Conservation (phyloP, 2,797 vertebrate genomes). For the Karalla daura region DNA sequence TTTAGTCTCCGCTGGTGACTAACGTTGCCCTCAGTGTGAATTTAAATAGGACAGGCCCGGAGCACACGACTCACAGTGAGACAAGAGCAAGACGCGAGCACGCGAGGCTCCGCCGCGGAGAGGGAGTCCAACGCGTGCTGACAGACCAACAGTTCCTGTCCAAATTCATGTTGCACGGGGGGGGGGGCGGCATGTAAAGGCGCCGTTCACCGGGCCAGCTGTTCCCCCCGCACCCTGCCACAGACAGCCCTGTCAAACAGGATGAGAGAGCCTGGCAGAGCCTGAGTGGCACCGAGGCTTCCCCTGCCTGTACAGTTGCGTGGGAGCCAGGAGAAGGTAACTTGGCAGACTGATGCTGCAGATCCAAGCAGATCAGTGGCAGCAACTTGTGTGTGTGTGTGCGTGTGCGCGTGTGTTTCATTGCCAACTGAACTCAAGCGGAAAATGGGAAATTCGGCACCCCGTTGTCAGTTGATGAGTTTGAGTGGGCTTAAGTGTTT, state of each 20-base stretch:
- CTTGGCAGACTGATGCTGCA: background rate
- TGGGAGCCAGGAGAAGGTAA: background rate
- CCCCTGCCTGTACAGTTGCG: background rate
- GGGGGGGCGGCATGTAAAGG: constrained; percentile 22
- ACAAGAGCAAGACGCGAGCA: constrained; percentile 47
- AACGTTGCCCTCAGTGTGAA: constrained; percentile 74
- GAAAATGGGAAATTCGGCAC: background rate
- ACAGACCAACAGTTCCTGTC: constrained; percentile 68
- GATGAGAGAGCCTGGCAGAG: constrained; percentile 9
- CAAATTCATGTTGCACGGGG: constrained; percentile 37
- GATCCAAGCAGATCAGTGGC: background rate
- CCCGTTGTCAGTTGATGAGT: constrained; percentile 3
- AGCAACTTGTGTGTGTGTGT: constrained; percentile 16
- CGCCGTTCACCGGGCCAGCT: constrained; percentile 11
- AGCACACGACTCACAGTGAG: constrained; percentile 68
- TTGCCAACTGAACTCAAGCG: constrained; percentile 18
- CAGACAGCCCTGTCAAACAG: constrained; percentile 31
- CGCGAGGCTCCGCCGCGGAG: constrained; percentile 9
- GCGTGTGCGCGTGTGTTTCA: too few relatives aligned
- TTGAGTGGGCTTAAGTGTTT: background rate
- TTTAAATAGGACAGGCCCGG: constrained; percentile 77
- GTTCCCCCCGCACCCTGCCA: background rate
- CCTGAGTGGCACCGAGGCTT: constrained; percentile 14
- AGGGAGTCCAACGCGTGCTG: constrained; percentile 53
- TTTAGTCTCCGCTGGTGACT: constrained; percentile 65